A percentile compares a stretch with the other conserved stretches of the same genome.
phyloP scores from a whole-genome alignment of 2,888 invertebrate species.

The Clanis bilineata region DNA sequence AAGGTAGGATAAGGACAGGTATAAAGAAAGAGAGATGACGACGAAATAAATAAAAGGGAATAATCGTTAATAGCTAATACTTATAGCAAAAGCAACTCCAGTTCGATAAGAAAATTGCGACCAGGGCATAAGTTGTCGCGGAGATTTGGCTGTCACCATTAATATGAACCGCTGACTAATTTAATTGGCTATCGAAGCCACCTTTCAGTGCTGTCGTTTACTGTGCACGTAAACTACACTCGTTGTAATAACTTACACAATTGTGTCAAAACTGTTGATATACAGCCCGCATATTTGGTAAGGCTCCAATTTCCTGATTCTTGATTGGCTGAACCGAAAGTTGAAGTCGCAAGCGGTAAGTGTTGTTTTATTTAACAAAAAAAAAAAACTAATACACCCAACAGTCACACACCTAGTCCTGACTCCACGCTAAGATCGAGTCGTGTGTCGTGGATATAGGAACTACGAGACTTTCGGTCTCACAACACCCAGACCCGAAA shows the following conservation, averaged over 20 bases:
- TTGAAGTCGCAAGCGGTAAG: neutral
- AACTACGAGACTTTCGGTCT: no score
- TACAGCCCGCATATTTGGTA: slow-evolving; percentile 1
- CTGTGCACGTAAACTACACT: slow-evolving; percentile 2
- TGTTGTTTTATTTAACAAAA: neutral
- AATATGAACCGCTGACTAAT: slow-evolving; percentile 30
- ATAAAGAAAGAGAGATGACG: no score
- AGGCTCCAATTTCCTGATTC: slow-evolving; percentile 9
- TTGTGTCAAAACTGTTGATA: slow-evolving; percentile 11
- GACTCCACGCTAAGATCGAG: no score
- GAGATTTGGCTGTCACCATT: neutral
- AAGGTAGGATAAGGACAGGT: no score
- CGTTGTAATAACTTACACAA: slow-evolving; percentile 10
- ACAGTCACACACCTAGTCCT: no score
- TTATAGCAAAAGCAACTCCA: no score
- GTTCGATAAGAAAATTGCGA: neutral
- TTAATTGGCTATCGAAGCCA: slow-evolving; percentile 49
- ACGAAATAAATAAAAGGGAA: no score
- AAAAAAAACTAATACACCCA: no score
- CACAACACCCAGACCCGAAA: no score
- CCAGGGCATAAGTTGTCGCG: neutral
- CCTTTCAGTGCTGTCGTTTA: slow-evolving; percentile 47
- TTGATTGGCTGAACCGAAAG: neutral
- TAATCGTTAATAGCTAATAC: no score
- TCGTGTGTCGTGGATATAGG: no score